A percentile compares a stretch with the other conserved stretches of the same genome.
phyloP scores from a whole-genome alignment of 1,140 invertebrate species.

The Hestina assimilis region DNA sequence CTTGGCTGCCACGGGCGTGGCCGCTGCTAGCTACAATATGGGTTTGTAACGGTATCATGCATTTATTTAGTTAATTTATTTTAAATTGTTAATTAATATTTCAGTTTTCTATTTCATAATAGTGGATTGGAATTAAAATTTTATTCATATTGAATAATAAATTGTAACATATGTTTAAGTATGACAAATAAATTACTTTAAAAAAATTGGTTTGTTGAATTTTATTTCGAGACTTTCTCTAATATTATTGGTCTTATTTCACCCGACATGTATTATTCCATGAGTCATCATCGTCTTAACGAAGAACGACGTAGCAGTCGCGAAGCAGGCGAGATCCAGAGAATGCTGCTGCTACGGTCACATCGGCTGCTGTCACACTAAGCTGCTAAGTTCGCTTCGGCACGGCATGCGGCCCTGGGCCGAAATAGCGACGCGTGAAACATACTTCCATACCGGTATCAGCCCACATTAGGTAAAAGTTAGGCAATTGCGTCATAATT shows the following conservation, averaged over 20 bases:
- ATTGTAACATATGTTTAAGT: conserved; percentile 77
- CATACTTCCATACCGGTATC: conserved; percentile 55
- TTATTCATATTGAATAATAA: conserved; percentile 77
- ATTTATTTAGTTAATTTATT: conserved; percentile 64
- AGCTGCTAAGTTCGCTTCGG: conserved; percentile 25
- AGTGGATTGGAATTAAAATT: conserved; percentile 66
- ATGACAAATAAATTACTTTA: conserved; percentile 63
- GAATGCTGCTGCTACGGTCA: conserved; percentile 22
- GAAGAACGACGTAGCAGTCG: conserved; percentile 49
- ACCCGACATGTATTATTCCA: conserved; percentile 75
- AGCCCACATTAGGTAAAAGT: conserved; percentile 74
- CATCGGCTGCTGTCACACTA: conserved; percentile 30
- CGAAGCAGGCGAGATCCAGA: conserved; percentile 32
- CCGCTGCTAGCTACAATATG: conserved; percentile 63
- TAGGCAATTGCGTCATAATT: conserved; percentile 57
- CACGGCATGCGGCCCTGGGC: conserved; percentile 31
- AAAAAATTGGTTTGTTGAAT: conserved; percentile 45
- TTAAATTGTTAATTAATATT: conserved; percentile 57
- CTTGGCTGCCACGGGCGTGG: conserved; percentile 71
- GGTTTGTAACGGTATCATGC: conserved; percentile 78
- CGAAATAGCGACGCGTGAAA: conserved; percentile 41
- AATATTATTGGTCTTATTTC: conserved; percentile 55
- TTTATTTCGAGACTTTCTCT: conserved; percentile 43
- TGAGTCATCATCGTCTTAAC: conserved; percentile 67
- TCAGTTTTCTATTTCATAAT: conserved; percentile 67